Evolutionary conservation across 2,113 vertebrate species (phyloP).

Genomic region (Sinocyclocheilus anshuiensis): DNA sequence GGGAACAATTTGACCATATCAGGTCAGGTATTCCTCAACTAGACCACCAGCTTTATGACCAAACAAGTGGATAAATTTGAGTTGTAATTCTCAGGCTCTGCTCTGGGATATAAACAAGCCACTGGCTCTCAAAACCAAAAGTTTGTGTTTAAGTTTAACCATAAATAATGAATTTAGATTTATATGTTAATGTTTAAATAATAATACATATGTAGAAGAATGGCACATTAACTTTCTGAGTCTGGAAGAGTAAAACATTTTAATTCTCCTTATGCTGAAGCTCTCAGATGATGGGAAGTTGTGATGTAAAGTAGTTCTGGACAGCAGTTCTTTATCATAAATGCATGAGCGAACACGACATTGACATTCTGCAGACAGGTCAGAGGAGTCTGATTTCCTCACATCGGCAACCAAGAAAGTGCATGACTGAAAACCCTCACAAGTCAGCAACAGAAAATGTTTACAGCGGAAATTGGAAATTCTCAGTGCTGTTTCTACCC

Average conservation of each 20-base stretch:
- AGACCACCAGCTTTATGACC: neutral
- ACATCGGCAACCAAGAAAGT: neutral
- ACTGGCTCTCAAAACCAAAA: no score
- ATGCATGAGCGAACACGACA: conserved; percentile 1
- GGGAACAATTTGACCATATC: conserved; percentile 1
- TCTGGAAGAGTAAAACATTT: neutral
- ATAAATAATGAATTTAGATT: no score
- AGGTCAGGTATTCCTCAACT: neutral
- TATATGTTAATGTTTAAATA: no score
- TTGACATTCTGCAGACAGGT: neutral
- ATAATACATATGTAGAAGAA: neutral
- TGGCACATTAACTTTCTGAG: neutral
- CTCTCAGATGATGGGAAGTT: neutral
- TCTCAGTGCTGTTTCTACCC: neutral
- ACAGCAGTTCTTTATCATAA: neutral
- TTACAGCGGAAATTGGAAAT: conserved; percentile 20
- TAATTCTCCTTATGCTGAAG: neutral
- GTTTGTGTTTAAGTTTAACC: no score
- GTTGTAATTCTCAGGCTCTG: neutral
- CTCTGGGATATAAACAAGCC: no score
- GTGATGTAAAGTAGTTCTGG: neutral
- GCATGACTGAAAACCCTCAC: conserved; percentile 1
- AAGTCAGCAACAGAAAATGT: neutral
- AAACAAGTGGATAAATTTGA: neutral
- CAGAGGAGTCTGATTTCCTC: neutral